Conservation (phyloP, 2,888 invertebrate species). For the Mylabris sibirica region DNA sequence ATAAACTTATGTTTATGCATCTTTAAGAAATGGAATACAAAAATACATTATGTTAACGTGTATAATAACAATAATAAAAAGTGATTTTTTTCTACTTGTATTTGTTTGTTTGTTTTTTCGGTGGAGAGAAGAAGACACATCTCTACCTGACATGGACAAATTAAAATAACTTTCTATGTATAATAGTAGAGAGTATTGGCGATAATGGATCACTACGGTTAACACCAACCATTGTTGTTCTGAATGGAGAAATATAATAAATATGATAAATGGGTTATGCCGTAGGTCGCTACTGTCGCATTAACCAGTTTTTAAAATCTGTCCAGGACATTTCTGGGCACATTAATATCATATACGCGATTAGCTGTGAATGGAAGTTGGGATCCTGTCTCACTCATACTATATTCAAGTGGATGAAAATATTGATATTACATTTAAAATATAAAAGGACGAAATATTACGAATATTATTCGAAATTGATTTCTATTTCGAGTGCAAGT, state of each 20-base stretch:
- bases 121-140: neutral
- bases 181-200: neutral
- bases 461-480: conserved; percentile 50
- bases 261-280: conserved; percentile 57
- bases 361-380: conserved; percentile 60
- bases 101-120: neutral
- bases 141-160: neutral
- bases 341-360: conserved; percentile 63
- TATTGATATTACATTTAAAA: conserved; percentile 40
- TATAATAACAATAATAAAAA: neutral
- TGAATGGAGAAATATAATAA: conserved; percentile 53
- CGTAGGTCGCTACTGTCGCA: conserved; percentile 59
- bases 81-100: too few relatives aligned
- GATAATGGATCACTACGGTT: conserved; percentile 48
- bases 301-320: conserved; percentile 61
- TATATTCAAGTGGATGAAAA: conserved; percentile 52
- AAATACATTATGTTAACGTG: neutral
- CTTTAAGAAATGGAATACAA: conserved; percentile 23
- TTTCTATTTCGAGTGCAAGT: conserved; percentile 55
- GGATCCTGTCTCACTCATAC: conserved; percentile 29
- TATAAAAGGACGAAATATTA: neutral
- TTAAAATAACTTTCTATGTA: conserved; percentile 20
- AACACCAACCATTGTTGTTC: conserved; percentile 56
- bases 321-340: conserved; percentile 60
- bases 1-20: conserved; percentile 52